Base-by-base conservation (phyloP, 2,888 invertebrate genomes). In the Scaptomyza cyrtandrae region DNA sequence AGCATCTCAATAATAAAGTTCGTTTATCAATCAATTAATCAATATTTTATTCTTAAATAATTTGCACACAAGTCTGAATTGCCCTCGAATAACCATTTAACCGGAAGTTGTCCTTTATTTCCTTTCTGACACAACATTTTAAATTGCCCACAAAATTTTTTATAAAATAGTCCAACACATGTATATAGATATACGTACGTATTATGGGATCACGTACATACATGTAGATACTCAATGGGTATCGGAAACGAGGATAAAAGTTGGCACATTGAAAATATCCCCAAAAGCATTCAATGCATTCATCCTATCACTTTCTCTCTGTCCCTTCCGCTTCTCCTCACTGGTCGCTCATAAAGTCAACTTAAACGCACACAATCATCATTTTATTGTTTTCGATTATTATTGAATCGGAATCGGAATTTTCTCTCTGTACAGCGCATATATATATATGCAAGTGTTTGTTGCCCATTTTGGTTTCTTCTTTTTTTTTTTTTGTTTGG, bases 371-470 rank as follows among this genome's bases (percentile, higher is more conserved):
- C 57, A 77, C 83, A 82, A 88, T 82, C 75, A 81, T 76, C 80
- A 69, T 83, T 89, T 89, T 89, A 89, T 89, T 88, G 78, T 75
- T 82, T 82, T 83, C 80, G 82, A 88, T 89, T 89, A 89, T 89
- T 89, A 82, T 89, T 88, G 80, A 89, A 86, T 77, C 72, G 74
- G 67, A 71, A 72, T 65, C 41, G 41, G 81, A 64, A 52, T 49
- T 71, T 71, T 48, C 46, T 56, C 45, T 29, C 46, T 58, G 53
- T 62, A 27, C 33, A 44, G 14, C 57, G 52, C 11, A 9, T 33
- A 33, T 11, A 14, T 9, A 39, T 33, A 33, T 11, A 14, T 9
- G 14, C 70, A 79, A 72, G 71, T 76, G 65, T 70, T 75, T 76
- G 67, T 67, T 75, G 45, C 44, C 71, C 67, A 57, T 67, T 67